Percentiles rank a stretch among this genome's conserved stretches.
These are phyloP conservation scores for Scaptomyza reducta DNA, from an alignment of 2,888 invertebrate species.

Conservation along the genomic window DNA sequence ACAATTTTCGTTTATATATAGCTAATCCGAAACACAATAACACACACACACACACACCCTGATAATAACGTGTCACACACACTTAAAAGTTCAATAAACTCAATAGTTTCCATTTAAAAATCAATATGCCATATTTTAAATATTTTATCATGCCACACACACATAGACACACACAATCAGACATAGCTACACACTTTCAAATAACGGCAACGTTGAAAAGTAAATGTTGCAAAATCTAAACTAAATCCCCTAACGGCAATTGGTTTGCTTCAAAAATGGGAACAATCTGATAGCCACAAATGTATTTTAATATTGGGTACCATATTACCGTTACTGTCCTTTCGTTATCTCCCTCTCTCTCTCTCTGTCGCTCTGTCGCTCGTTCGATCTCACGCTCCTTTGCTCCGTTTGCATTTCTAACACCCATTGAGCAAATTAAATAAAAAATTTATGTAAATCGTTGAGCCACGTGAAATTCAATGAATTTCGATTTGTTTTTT, in stretches of 20 bases:
- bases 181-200: not conserved
- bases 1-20: slow-evolving; percentile 40
- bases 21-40: slow-evolving; percentile 48
- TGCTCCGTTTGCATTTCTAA: slow-evolving; percentile 13
- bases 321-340: slow-evolving; percentile 19
- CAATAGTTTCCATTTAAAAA: slow-evolving; percentile 55
- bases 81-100: slow-evolving; percentile 59
- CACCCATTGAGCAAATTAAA: slow-evolving; percentile 56
- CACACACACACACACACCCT: slow-evolving; percentile 5
- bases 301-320: slow-evolving; percentile 46
- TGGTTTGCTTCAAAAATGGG: slow-evolving; percentile 62
- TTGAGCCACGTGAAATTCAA: slow-evolving; percentile 60
- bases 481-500: slow-evolving; percentile 56
- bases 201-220: slow-evolving; percentile 22
- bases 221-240: slow-evolving; percentile 25
- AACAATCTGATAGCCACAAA: slow-evolving; percentile 49
- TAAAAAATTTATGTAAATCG: slow-evolving; percentile 69
- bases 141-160: slow-evolving; percentile 50
- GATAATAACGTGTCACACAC: slow-evolving; percentile 30
- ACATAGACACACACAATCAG: not conserved
- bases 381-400: not conserved
- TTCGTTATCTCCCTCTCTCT: not conserved
- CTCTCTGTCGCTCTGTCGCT: not conserved
- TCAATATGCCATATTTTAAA: slow-evolving; percentile 68
- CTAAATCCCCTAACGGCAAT: slow-evolving; percentile 62